Conservation (phyloP, 2,888 invertebrate genomes). For the Trichogramma dendrolimi region DNA sequence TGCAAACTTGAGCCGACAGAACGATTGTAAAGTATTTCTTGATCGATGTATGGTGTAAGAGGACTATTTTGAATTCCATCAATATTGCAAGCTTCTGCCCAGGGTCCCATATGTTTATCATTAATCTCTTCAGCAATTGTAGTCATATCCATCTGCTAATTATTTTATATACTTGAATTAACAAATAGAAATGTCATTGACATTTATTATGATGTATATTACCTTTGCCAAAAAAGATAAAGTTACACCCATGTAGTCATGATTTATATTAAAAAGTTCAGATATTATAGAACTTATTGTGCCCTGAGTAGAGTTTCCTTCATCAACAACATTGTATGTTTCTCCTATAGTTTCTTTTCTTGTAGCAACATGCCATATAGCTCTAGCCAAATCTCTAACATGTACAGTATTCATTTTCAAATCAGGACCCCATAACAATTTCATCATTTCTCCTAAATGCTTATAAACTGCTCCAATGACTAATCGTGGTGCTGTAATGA, state of each 20-base stretch:
- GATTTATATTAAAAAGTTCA: constrained; percentile 79
- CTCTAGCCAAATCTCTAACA: constrained; percentile 77
- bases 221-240: constrained; percentile 80
- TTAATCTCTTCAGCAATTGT: constrained; percentile 85
- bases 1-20: constrained; percentile 70
- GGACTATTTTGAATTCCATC: constrained; percentile 79
- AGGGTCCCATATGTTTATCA: constrained; percentile 87
- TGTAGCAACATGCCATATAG: constrained; percentile 70
- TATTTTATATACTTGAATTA: constrained; percentile 14
- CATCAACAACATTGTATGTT: constrained; percentile 80
- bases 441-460: constrained; percentile 84
- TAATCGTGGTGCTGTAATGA: constrained; percentile 69
- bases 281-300: constrained; percentile 72
- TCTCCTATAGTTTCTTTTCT: constrained; percentile 57
- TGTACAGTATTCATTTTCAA: constrained; percentile 85
- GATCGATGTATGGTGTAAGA: constrained; percentile 80
- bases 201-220: not conserved
- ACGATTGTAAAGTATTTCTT: constrained; percentile 71
- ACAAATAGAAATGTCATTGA: not conserved
- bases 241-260: constrained; percentile 81
- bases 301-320: constrained; percentile 81
- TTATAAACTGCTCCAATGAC: constrained; percentile 86
- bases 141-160: constrained; percentile 68
- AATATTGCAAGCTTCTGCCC: constrained; percentile 80
- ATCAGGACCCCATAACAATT: constrained; percentile 81